phyloP scores from a whole-genome alignment of 2,888 invertebrate species.

The Cephus runcator region DNA sequence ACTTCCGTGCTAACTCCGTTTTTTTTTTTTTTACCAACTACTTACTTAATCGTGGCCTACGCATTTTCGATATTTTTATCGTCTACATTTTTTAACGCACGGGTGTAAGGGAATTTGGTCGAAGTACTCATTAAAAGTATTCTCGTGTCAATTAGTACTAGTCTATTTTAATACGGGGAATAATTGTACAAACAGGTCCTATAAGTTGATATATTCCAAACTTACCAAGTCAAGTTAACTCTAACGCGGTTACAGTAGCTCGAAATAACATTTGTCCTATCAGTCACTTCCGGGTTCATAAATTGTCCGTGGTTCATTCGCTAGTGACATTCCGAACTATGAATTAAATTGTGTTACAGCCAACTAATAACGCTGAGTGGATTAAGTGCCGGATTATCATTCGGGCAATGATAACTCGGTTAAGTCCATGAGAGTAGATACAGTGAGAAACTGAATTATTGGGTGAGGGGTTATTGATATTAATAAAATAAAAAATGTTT shows the following conservation, averaged over 20 bases:
- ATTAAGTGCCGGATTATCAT: background rate
- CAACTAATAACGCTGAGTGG: background rate
- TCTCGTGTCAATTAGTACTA: background rate
- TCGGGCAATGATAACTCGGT: background rate
- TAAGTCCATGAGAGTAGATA: background rate
- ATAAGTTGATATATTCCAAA: background rate
- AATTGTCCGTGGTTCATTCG: background rate
- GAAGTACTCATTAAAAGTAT: background rate
- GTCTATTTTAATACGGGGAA: background rate
- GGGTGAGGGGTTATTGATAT: background rate
- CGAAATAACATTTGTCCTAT: no score
- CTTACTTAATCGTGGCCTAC: background rate
- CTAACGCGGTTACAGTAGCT: no score
- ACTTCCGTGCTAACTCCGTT: background rate
- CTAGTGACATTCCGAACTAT: background rate
- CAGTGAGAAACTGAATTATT: background rate
- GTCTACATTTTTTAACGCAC: background rate
- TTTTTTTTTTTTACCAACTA: background rate
- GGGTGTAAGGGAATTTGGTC: background rate
- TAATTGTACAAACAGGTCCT: background rate
- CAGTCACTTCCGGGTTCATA: no score
- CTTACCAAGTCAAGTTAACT: background rate
- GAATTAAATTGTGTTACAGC: background rate
- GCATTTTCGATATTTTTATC: background rate
- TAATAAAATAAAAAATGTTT: background rate